Percentiles rank a stretch among this genome's conserved stretches.
These are phyloP conservation scores for Heteromurus nitidus DNA, from an alignment of 2,888 invertebrate genomes.

Conservation along the genomic window DNA sequence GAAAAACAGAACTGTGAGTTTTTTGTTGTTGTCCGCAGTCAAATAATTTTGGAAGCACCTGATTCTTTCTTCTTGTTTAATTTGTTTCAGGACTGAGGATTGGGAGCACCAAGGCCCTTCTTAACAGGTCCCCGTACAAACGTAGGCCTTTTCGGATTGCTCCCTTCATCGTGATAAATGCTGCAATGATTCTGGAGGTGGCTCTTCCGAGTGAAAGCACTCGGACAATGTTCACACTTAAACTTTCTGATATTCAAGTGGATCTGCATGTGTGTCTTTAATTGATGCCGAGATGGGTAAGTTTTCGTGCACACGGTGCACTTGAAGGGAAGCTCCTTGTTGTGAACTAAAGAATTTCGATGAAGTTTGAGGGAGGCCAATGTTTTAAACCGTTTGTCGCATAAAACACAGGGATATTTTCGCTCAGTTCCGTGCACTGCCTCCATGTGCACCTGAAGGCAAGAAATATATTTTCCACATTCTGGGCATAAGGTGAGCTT, in stretches of 20 bases:
- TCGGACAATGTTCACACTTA: neutral
- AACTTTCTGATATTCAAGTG: neutral
- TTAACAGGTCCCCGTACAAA: neutral
- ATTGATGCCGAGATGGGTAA: neutral
- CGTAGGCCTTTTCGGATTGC: neutral
- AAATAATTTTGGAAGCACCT: no score
- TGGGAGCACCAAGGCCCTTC: no score
- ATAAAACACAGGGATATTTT: neutral
- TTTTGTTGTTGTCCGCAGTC: no score
- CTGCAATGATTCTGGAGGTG: neutral
- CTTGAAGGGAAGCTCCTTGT: no score
- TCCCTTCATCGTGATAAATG: neutral
- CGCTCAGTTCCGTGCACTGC: neutral
- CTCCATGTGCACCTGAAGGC: neutral
- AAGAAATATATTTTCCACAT: neutral
- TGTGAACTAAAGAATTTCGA: no score
- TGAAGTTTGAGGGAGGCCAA: no score
- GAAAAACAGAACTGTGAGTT: no score
- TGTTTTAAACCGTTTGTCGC: no score
- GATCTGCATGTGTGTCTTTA: neutral
- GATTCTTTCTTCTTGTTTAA: no score
- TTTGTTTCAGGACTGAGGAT: no score
- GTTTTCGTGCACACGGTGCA: neutral
- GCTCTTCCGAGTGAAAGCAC: neutral
- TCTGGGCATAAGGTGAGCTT: neutral